These are phyloP conservation scores for Rhopalosiphum maidis DNA, from an alignment of 1,140 invertebrate species.

Conservation along the genomic window DNA sequence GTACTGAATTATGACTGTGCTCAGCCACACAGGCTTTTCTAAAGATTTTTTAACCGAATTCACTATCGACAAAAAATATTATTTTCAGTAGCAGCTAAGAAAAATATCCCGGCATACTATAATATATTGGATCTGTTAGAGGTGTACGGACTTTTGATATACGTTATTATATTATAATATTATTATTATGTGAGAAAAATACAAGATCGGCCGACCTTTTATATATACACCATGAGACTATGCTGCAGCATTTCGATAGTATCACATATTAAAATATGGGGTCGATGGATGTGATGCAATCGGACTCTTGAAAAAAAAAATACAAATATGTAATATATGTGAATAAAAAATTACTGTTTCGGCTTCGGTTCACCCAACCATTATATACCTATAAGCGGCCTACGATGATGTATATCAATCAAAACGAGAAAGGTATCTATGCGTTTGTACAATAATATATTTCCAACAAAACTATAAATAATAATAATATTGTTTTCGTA, in stretches of 20 bases:
- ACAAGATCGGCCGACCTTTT: not conserved
- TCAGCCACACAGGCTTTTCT: too few species aligned
- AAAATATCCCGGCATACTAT: not conserved
- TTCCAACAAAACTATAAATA: not conserved
- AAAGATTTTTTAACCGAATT: not conserved
- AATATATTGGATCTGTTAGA: not conserved
- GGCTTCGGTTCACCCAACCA: not conserved
- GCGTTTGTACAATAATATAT: not conserved
- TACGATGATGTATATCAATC: not conserved
- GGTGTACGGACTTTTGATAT: not conserved
- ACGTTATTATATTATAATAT: not conserved
- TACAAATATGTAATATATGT: not conserved
- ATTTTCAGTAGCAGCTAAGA: not conserved
- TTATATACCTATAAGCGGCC: not conserved
- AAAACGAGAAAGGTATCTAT: not conserved
- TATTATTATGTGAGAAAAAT: not conserved
- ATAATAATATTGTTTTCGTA: not conserved
- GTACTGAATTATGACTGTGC: not conserved
- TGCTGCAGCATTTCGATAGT: not conserved
- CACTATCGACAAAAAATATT: not conserved
- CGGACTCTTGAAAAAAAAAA: not conserved
- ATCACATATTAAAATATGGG: not conserved
- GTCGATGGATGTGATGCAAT: not conserved
- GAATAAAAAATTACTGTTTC: not conserved
- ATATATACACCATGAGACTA: not conserved